Evolutionary conservation across 2,888 invertebrate species (phyloP).

Genomic region (Cheilosia variabilis): DNA sequence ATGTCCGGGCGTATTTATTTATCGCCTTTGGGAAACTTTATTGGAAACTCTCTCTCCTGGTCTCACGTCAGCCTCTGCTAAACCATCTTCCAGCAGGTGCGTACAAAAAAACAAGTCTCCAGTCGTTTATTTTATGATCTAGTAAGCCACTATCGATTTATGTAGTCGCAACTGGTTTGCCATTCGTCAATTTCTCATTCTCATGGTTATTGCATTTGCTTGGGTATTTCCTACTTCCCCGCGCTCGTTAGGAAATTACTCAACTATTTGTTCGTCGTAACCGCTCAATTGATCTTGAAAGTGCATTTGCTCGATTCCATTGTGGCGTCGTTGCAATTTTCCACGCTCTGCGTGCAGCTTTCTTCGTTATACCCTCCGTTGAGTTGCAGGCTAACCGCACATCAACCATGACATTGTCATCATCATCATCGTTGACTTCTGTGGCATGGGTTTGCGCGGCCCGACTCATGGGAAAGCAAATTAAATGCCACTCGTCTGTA

Average conservation of each 20-base stretch:
- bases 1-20: constrained; percentile 7
- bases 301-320: constrained; percentile 63
- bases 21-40: constrained; percentile 1
- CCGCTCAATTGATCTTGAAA: constrained; percentile 74
- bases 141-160: constrained; percentile 21
- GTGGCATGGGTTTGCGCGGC: constrained; percentile 14
- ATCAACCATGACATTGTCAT: constrained; percentile 73
- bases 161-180: constrained; percentile 13
- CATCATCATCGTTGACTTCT: constrained; percentile 49
- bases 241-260: constrained; percentile 56
- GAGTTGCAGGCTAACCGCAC: constrained; percentile 56
- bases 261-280: constrained; percentile 69
- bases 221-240: constrained; percentile 5
- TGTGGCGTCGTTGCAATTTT: constrained; percentile 50
- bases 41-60: constrained; percentile 35
- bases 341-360: constrained; percentile 56
- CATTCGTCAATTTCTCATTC: constrained; percentile 44
- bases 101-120: constrained; percentile 14
- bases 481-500: constrained; percentile 40
- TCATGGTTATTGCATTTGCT: constrained; percentile 31
- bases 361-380: constrained; percentile 69
- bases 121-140: constrained; percentile 50
- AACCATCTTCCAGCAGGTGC: constrained; percentile 44
- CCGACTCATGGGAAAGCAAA: constrained; percentile 65
- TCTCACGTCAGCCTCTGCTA: constrained; percentile 1